These are phyloP conservation scores for Gobionotothen gibberifrons DNA, from an alignment of 2,797 vertebrate genomes.

Conservation along the genomic window DNA sequence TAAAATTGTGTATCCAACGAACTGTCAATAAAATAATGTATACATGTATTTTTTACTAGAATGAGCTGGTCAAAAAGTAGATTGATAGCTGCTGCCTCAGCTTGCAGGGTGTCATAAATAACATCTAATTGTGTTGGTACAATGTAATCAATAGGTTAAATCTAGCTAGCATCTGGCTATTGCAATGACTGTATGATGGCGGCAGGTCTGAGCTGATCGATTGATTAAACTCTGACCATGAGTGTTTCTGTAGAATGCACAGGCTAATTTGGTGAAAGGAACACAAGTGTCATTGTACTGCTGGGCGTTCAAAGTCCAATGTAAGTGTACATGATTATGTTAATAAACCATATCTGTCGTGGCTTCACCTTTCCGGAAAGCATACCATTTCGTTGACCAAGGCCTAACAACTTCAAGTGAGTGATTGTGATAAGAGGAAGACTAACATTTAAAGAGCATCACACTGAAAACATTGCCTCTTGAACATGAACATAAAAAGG, in stretches of 20 bases:
- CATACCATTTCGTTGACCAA: not conserved
- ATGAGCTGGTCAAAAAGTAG: not conserved
- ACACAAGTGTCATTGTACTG: not conserved
- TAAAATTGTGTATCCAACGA: not conserved
- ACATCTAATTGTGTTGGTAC: not conserved
- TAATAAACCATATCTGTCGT: not conserved
- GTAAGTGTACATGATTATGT: not conserved
- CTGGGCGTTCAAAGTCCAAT: not conserved
- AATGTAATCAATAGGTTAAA: not conserved
- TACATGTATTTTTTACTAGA: conserved; percentile 2
- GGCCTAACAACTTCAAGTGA: not conserved
- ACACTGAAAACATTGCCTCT: conserved; percentile 14
- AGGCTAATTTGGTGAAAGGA: not conserved
- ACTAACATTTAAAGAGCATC: conserved; percentile 19
- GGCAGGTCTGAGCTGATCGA: not conserved
- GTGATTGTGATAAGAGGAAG: not conserved
- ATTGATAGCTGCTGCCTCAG: conserved; percentile 10
- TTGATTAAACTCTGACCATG: not conserved
- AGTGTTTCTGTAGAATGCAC: not conserved
- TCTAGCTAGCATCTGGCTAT: conserved; percentile 1
- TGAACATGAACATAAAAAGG: conserved; percentile 36
- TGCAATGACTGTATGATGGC: not conserved
- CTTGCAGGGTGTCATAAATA: not conserved
- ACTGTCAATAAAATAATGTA: not conserved
- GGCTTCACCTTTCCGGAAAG: not conserved